phyloP scores from a whole-genome alignment of 1,140 invertebrate genomes.

The Holotrichia oblita region DNA sequence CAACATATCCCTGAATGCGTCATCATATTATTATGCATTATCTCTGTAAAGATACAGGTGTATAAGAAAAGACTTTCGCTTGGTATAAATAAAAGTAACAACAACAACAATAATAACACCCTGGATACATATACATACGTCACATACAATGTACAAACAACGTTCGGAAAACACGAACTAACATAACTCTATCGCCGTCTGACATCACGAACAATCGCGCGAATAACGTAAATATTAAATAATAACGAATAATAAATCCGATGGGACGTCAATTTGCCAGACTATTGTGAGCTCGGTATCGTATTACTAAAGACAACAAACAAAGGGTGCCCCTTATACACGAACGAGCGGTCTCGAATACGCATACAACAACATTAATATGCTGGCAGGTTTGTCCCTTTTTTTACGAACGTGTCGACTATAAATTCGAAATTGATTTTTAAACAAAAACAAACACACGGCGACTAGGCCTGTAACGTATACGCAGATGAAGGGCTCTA shows the following conservation, averaged over 20 bases:
- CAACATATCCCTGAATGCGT: no score
- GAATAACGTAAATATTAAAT: slow-evolving; percentile 14
- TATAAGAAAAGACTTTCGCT: no score
- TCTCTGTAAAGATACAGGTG: no score
- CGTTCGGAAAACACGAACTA: neutral
- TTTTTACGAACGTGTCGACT: neutral
- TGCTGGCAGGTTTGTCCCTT: neutral
- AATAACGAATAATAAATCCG: neutral
- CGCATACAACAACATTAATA: neutral
- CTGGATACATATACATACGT: neutral
- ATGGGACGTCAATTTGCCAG: neutral
- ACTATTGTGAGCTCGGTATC: neutral
- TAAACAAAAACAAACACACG: neutral
- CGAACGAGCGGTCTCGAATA: neutral
- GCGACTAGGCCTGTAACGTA: no score
- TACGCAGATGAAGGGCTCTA: no score
- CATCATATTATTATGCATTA: no score
- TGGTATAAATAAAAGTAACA: no score
- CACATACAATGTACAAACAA: neutral
- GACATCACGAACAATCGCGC: slow-evolving; percentile 10
- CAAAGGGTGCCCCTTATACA: neutral
- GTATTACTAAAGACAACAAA: slow-evolving; percentile 7
- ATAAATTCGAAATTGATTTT: neutral
- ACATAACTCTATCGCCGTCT: neutral
- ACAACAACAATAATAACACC: no score